phyloP scores from a whole-genome alignment of 2,888 invertebrate genomes.

The Ashinkailepas kermadecensis region DNA sequence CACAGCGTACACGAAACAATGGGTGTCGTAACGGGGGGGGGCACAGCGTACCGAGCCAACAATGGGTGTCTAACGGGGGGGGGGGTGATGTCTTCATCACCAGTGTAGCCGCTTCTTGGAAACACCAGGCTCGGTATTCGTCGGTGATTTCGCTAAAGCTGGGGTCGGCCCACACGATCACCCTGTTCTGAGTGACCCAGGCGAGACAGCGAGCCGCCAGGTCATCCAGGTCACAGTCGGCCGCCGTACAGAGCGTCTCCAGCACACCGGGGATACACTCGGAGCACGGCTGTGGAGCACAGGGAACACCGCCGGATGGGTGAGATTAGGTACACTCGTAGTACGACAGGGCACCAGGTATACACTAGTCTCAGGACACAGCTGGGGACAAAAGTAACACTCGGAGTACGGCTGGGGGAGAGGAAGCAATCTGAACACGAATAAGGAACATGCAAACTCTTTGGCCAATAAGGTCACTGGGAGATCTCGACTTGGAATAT shows the following conservation, averaged over 20 bases:
- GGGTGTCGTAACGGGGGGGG: no score
- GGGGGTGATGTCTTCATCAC: background rate
- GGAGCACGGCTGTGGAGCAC: background rate
- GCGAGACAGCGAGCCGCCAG: conserved; percentile 13
- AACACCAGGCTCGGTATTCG: conserved; percentile 20
- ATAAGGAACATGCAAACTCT: no score
- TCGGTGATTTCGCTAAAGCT: conserved; percentile 10
- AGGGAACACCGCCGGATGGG: background rate
- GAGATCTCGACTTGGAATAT: no score
- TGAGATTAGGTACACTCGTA: no score
- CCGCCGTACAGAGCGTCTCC: conserved; percentile 15
- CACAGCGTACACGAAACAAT: no score
- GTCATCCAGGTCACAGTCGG: conserved; percentile 18
- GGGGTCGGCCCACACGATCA: conserved; percentile 9
- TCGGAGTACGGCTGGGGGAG: background rate
- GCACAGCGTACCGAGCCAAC: no score
- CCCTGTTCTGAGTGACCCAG: conserved; percentile 13
- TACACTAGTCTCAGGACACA: background rate
- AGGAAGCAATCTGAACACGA: no score
- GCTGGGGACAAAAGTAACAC: background rate
- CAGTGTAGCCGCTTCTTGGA: conserved; percentile 13
- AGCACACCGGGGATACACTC: conserved; percentile 15
- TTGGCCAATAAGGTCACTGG: no score
- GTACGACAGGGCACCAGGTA: no score
- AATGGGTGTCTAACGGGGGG: no score